These are phyloP conservation scores for Cerceris ruficornis DNA, from an alignment of 2,888 invertebrate genomes.

Conservation along the genomic window DNA sequence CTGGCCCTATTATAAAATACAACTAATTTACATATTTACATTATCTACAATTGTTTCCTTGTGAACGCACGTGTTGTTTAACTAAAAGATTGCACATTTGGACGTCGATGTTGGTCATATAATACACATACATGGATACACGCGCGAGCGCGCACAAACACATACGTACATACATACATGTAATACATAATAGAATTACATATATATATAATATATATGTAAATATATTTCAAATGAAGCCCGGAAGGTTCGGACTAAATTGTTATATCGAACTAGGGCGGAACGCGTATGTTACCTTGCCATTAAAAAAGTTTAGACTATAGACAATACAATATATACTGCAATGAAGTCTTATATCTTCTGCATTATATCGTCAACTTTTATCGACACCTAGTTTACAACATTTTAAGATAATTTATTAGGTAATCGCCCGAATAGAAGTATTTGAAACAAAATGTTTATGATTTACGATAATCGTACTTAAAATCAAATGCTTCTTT, in stretches of 20 bases:
- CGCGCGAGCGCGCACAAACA: neutral
- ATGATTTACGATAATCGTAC: slow-evolving; percentile 7
- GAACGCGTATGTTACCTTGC: slow-evolving; percentile 16
- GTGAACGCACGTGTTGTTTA: slow-evolving; percentile 73
- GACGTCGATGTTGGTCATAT: slow-evolving; percentile 80
- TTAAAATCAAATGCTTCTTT: neutral
- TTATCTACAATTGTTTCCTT: slow-evolving; percentile 76
- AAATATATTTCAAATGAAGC: slow-evolving; percentile 1
- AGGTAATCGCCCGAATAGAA: slow-evolving; percentile 35
- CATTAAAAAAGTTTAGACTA: slow-evolving; percentile 5
- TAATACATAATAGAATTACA: slow-evolving; percentile 15
- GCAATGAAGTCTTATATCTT: neutral
- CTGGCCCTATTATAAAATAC: slow-evolving; percentile 80
- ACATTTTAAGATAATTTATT: slow-evolving; percentile 25
- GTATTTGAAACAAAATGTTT: slow-evolving; percentile 28
- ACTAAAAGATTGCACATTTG: slow-evolving; percentile 81
- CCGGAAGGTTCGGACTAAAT: slow-evolving; percentile 18
- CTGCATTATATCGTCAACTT: neutral
- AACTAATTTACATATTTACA: slow-evolving; percentile 82
- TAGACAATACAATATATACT: too few species aligned
- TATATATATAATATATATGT: slow-evolving; percentile 17
- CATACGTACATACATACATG: slow-evolving; percentile 2
- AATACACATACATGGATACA: slow-evolving; percentile 19
- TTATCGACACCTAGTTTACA: neutral
- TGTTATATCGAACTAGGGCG: slow-evolving; percentile 28